These are phyloP conservation scores for Actenoides hombroni DNA, from an alignment of 2,113 vertebrate genomes.

Conservation along the genomic window DNA sequence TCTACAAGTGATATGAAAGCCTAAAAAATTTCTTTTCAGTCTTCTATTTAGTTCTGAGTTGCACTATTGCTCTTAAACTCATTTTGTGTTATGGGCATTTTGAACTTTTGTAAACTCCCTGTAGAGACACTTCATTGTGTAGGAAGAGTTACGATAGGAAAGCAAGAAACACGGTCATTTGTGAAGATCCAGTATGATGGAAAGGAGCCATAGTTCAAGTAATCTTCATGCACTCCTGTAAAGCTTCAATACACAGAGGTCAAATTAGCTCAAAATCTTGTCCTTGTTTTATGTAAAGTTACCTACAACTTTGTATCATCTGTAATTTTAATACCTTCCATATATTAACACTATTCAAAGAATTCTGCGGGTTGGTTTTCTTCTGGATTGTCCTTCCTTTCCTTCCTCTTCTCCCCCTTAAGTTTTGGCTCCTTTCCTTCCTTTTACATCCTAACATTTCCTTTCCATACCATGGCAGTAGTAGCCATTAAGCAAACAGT, in stretches of 20 bases:
- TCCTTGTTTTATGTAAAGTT: background rate
- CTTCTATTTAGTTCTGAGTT: background rate
- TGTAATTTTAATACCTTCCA: background rate
- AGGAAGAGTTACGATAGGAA: background rate
- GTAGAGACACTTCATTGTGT: background rate
- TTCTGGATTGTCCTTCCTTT: background rate
- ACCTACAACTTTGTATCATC: background rate
- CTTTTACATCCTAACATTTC: background rate
- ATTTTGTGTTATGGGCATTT: background rate
- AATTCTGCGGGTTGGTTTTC: background rate
- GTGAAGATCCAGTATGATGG: background rate
- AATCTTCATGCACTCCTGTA: background rate
- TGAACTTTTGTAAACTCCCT: background rate
- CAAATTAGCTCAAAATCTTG: background rate
- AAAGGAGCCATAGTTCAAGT: background rate
- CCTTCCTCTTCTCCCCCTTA: rapidly evolving
- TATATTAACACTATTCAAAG: background rate
- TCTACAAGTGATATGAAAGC: background rate
- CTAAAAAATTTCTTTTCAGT: rapidly evolving
- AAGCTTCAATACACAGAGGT: background rate
- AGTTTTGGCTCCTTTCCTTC: background rate
- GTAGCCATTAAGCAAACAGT: background rate
- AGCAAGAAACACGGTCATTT: background rate
- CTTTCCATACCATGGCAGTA: background rate
- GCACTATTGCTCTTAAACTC: background rate